Conservation (phyloP, 2,888 invertebrate genomes). For the Isotomurus palustris region DNA sequence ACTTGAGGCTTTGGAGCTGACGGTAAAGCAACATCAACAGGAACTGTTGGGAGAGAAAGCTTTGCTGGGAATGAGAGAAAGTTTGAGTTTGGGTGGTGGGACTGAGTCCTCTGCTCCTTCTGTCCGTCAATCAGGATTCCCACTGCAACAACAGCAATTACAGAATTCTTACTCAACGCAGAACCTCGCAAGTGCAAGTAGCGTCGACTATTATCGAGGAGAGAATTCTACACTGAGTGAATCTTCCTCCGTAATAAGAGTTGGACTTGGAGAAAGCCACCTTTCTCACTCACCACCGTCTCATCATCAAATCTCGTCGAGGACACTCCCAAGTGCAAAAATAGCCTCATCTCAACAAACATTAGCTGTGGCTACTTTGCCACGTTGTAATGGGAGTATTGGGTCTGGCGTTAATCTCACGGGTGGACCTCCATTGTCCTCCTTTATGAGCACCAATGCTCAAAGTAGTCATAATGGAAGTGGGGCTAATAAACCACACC, state of each 20-base stretch:
- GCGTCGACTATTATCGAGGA: constrained; percentile 6
- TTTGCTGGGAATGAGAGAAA: constrained; percentile 17
- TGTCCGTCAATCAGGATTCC: constrained; percentile 3
- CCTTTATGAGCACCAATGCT: not conserved
- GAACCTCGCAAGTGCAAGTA: not conserved
- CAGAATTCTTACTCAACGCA: constrained; percentile 2
- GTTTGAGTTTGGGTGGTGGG: not conserved
- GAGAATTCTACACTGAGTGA: constrained; percentile 19
- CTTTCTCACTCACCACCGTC: constrained; percentile 38
- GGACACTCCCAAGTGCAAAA: not conserved
- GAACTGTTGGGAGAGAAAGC: constrained; percentile 28
- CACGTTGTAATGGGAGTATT: constrained; percentile 40
- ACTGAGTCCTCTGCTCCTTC: not conserved
- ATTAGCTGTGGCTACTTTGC: constrained; percentile 40
- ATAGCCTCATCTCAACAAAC: constrained; percentile 9
- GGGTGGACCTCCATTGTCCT: not conserved
- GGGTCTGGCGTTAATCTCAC: constrained; percentile 19
- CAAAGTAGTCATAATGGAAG: too few relatives aligned
- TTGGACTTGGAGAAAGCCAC: constrained; percentile 30
- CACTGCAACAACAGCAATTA: constrained; percentile 4
- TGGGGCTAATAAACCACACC: constrained; percentile 33
- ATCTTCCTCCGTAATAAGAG: constrained; percentile 16
- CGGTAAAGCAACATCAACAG: constrained; percentile 31
- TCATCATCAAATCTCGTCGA: not conserved
- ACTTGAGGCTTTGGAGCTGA: constrained; percentile 32